phyloP scores from a whole-genome alignment of 2,888 invertebrate genomes.

The Amblyjoppa proteus region DNA sequence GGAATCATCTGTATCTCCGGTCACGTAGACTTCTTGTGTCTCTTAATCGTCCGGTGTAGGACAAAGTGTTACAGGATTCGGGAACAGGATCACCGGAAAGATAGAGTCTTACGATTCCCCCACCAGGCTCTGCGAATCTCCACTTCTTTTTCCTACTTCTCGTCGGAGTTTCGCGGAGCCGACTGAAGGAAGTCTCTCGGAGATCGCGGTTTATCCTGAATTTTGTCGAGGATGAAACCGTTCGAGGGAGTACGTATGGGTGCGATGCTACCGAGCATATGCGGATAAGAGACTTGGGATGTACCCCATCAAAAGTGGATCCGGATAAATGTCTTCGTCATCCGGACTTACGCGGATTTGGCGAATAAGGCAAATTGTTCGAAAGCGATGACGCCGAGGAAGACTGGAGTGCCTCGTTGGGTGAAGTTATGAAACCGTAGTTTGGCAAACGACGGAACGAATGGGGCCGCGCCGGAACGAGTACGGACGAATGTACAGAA shows the following conservation, averaged over 20 bases:
- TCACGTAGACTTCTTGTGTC: conserved; percentile 44
- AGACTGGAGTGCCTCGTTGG: too few relatives aligned
- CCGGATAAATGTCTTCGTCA: not conserved
- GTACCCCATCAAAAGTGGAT: not conserved
- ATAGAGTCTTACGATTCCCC: not conserved
- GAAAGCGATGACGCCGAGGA: not conserved
- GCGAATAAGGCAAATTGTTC: not conserved
- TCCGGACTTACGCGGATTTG: not conserved
- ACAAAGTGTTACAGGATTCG: conserved; percentile 36
- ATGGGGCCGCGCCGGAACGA: too few relatives aligned
- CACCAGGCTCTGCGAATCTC: not conserved
- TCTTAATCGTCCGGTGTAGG: conserved; percentile 40
- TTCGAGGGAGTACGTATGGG: not conserved
- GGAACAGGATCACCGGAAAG: conserved; percentile 24
- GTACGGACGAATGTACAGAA: not conserved
- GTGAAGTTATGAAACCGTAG: not conserved
- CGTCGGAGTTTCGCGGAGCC: not conserved
- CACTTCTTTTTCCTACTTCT: conserved; percentile 3
- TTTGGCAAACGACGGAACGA: not conserved
- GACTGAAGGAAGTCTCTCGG: not conserved
- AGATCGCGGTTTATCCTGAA: not conserved
- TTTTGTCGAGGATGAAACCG: conserved; percentile 15
- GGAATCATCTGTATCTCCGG: conserved; percentile 23
- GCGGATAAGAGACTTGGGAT: not conserved
- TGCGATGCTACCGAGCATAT: not conserved